Base-by-base conservation (phyloP, 1,140 invertebrate species). In the Gonatopus flavifemur region DNA sequence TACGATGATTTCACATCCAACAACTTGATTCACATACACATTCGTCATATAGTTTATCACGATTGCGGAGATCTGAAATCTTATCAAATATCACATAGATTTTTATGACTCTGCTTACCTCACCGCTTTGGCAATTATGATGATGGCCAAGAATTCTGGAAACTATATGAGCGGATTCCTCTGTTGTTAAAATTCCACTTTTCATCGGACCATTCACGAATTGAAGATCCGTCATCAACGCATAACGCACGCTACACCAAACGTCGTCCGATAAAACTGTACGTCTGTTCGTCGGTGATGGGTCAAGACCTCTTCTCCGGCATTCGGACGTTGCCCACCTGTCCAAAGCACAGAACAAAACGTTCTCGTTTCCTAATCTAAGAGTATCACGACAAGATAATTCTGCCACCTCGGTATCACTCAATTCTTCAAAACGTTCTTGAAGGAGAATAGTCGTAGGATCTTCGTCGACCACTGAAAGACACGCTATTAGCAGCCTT, bases 241-340 rank as follows among this genome's bases (percentile, higher is more conserved):
- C 68, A 56, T 87, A 89, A 2, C 86, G 76, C 8, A 87, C 83
- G 33, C 81, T 82, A 57, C 83, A 88, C 24, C 83, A 77, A 2
- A 88, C 65, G 16, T 83, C 80, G 10, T 87, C 85, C 0, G 72
- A 67, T 0, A 89, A 69, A 3, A 86, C 80, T n/a, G 74, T 65
- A 6, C 87, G 76, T 37, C 83, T 83, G 57, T 87, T 88, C 7
- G 63, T 67, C 1, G 81, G 59, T 3, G 81, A 84, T 18, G 88
- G 67, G 48, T 87, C 85, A 21, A 84, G 59, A 21, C 86, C 83
- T 20, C 75, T 74, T 35, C 84, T 76, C 46, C 84, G 83, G 59
- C 87, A 89, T 40, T 85, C 82, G 4, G 84, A 82, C 16, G 80
- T 83, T 6, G 83, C 81, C 87, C 88, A 90, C 43, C 84, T 79